Evolutionary conservation across 2,113 vertebrate species (phyloP), one percentile per base, ranked within the genome.

Genomic region (Circaetus cinerascens): DNA sequence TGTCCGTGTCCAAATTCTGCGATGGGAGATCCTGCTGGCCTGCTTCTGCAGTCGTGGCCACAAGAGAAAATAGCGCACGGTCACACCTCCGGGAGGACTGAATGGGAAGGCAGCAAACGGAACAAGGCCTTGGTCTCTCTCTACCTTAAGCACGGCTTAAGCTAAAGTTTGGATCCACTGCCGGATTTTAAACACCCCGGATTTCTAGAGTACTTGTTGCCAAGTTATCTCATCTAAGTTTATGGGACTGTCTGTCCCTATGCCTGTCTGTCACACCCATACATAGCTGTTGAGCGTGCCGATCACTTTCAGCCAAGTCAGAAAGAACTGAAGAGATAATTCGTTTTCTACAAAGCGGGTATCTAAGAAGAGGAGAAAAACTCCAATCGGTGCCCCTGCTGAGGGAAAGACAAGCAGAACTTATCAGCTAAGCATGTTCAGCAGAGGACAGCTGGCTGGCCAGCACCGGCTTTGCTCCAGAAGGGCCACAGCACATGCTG

Each of bases 361-460:
- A 60, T 93, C 56, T 76, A 48, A 82, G 50, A 74, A 69, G 45
- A 85, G 48, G 66, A 88, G n/a, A 64, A 76, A 72, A 94, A 62
- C 57, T 82, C 48, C 51, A 66, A 64, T 40, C 48, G 51, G 66
- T 76, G 69, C 43, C 56, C 57, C 90, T 88, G 93, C 78, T 90
- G 80, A 87, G 87, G 74, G 48, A 88, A 87, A 93, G 86, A 82
- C 66, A 68, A 93, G 93, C 66, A 94, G 69, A 87, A 88, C 48
- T 68, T 94, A 68, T 2, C 92, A 88, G 62, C 71, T 88, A 36
- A 87, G 41, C 32, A 1, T 76, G 29, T 87, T 93, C 41, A 6
- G 50, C 4, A 1, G 87, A 75, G 81, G 81, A 90, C 51, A 78
- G 77, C 80, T 93, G 95, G 69, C 87, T 95, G 89, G 69, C 60